These are phyloP conservation scores for Lipophrys pholis DNA, from an alignment of 2,113 vertebrate species.

Conservation along the genomic window DNA sequence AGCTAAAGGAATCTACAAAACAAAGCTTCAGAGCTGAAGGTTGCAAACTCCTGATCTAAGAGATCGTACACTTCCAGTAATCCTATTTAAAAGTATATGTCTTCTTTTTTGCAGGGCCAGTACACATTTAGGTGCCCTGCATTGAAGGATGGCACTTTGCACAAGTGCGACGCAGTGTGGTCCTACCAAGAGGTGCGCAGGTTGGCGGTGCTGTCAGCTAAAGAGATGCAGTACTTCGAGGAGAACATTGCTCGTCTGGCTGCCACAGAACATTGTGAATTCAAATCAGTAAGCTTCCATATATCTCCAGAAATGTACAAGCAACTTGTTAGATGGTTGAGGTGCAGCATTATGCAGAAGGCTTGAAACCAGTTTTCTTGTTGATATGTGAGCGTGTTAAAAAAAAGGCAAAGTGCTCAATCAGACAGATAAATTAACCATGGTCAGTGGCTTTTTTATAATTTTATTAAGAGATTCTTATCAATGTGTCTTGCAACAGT, in stretches of 20 bases:
- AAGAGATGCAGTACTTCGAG: slow-evolving; percentile 81
- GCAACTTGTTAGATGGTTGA: neutral
- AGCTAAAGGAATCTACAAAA: no score
- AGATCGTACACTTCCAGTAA: no score
- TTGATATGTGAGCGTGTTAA: no score
- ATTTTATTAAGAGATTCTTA: no score
- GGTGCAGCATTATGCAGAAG: no score
- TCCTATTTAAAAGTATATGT: neutral
- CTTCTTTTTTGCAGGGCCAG: slow-evolving; percentile 60
- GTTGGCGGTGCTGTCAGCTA: slow-evolving; percentile 73
- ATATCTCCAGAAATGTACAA: no score
- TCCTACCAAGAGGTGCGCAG: slow-evolving; percentile 78
- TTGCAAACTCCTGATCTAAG: no score
- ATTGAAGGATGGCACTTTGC: slow-evolving; percentile 25
- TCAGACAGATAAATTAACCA: no score
- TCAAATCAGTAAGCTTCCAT: slow-evolving; percentile 69
- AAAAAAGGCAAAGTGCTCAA: no score
- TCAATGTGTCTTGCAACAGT: slow-evolving; percentile 59
- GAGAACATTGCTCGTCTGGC: slow-evolving; percentile 71
- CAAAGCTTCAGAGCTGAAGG: no score
- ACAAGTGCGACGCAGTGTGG: slow-evolving; percentile 67
- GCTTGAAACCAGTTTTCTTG: no score
- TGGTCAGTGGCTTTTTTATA: no score
- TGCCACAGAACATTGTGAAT: slow-evolving; percentile 74
- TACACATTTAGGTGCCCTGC: slow-evolving; percentile 79